Evolutionary conservation across 1,140 invertebrate genomes (phyloP).

Genomic region (Habropoda laboriosa): DNA sequence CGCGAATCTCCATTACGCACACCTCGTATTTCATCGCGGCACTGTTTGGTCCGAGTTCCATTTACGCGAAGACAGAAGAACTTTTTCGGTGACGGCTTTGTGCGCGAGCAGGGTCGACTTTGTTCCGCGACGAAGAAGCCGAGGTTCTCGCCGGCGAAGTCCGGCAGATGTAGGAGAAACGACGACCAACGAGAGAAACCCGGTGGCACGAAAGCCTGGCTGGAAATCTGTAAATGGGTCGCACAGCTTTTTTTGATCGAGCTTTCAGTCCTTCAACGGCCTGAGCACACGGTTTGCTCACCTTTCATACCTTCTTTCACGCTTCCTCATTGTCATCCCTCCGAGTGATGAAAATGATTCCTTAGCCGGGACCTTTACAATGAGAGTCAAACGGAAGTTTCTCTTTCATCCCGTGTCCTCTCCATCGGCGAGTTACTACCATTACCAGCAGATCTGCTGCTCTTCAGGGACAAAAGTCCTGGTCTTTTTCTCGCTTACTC

Average conservation of each 20-base stretch:
- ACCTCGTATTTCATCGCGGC: neutral
- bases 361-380: conserved; percentile 16
- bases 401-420: neutral
- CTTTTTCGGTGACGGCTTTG: neutral
- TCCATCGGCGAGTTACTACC: neutral
- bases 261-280: conserved; percentile 33
- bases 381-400: neutral
- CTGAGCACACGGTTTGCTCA: conserved; percentile 9
- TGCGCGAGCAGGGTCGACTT: neutral
- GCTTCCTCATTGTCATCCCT: conserved; percentile 32
- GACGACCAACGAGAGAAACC: neutral
- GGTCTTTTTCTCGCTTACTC: neutral
- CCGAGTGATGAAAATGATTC: conserved; percentile 41
- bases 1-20: neutral
- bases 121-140: neutral
- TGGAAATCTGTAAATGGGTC: conserved; percentile 39
- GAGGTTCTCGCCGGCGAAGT: neutral
- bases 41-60: neutral
- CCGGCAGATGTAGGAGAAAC: neutral
- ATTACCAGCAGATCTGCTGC: too few relatives aligned
- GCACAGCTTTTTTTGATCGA: conserved; percentile 38
- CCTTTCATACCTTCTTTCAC: conserved; percentile 35
- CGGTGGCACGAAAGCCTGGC: neutral
- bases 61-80: neutral
- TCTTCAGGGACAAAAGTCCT: neutral